Evolutionary conservation across 2,888 invertebrate genomes (phyloP).

Genomic region (Leptopilina syphax): DNA sequence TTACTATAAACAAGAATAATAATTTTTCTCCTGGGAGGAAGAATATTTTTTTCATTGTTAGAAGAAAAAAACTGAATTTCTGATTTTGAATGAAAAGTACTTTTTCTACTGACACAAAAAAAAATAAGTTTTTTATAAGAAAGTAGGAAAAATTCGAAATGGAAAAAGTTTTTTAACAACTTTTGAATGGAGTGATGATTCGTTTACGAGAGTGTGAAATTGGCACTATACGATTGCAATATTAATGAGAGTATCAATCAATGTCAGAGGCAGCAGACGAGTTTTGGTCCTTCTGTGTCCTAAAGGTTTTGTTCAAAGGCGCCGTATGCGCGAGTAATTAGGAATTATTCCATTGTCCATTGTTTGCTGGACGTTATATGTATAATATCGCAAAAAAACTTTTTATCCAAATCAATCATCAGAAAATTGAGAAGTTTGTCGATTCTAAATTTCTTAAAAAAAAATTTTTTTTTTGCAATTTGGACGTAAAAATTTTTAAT

Average conservation of each 20-base stretch:
- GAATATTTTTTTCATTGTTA: no score
- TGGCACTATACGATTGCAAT: conserved; percentile 49
- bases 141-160: not conserved
- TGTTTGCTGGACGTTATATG: conserved; percentile 44
- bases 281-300: conserved; percentile 47
- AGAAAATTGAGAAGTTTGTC: not conserved
- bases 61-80: no score
- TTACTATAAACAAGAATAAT: no score
- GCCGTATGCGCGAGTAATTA: conserved; percentile 46
- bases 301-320: conserved; percentile 51
- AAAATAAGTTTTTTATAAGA: not conserved
- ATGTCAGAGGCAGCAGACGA: conserved; percentile 62
- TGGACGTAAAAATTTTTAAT: no score
- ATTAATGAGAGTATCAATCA: conserved; percentile 65
- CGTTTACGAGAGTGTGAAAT: conserved; percentile 44
- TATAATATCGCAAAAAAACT: not conserved
- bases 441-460: not conserved
- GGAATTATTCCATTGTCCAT: conserved; percentile 46
- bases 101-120: no score
- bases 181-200: conserved; percentile 1
- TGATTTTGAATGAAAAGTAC: no score
- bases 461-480: not conserved
- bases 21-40: no score
- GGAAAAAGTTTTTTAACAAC: not conserved
- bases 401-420: conserved; percentile 31